These are phyloP conservation scores for Scomberomorus guttatus DNA, from an alignment of 2,797 vertebrate genomes.

Conservation along the genomic window DNA sequence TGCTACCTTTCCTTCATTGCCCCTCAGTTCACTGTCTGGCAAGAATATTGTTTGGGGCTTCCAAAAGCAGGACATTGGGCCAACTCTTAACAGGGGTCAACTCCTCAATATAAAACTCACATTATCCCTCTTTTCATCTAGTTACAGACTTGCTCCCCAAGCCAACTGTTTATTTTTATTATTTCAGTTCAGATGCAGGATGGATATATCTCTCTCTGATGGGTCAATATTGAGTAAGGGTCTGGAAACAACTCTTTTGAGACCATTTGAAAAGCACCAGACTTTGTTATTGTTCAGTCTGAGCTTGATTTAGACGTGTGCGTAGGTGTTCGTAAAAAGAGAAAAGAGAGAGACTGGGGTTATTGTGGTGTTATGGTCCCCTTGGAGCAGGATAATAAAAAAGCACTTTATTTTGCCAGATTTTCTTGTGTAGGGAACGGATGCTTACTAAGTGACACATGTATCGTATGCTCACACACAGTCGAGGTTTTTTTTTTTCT, in stretches of 20 bases:
- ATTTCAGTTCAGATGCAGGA: slow-evolving; percentile 73
- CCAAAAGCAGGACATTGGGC: slow-evolving; percentile 67
- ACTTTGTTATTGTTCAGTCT: slow-evolving; percentile 84
- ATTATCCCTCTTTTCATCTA: slow-evolving; percentile 74
- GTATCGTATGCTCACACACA: slow-evolving; percentile 36
- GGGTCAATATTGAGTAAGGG: slow-evolving; percentile 73
- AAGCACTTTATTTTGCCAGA: slow-evolving; percentile 69
- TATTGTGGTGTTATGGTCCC: slow-evolving; percentile 73
- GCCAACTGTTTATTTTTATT: slow-evolving; percentile 80
- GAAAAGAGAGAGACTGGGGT: slow-evolving; percentile 58
- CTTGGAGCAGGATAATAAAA: slow-evolving; percentile 67
- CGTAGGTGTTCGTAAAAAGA: slow-evolving; percentile 74
- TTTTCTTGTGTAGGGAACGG: slow-evolving; percentile 63
- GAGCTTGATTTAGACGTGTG: slow-evolving; percentile 76
- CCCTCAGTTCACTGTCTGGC: slow-evolving; percentile 74
- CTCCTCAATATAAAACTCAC: slow-evolving; percentile 74
- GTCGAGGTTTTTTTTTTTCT: neutral
- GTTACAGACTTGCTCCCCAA: slow-evolving; percentile 63
- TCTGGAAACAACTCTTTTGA: slow-evolving; percentile 77
- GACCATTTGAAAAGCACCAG: slow-evolving; percentile 75
- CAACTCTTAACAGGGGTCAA: slow-evolving; percentile 78
- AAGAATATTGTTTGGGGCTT: slow-evolving; percentile 63
- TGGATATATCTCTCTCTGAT: slow-evolving; percentile 72
- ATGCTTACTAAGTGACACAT: slow-evolving; percentile 65
- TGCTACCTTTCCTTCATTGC: slow-evolving; percentile 65